A percentile compares a stretch with the other conserved stretches of the same genome.
Evolutionary conservation across 2,113 vertebrate genomes (phyloP).

Genomic region (Todiramphus saurophagus): DNA sequence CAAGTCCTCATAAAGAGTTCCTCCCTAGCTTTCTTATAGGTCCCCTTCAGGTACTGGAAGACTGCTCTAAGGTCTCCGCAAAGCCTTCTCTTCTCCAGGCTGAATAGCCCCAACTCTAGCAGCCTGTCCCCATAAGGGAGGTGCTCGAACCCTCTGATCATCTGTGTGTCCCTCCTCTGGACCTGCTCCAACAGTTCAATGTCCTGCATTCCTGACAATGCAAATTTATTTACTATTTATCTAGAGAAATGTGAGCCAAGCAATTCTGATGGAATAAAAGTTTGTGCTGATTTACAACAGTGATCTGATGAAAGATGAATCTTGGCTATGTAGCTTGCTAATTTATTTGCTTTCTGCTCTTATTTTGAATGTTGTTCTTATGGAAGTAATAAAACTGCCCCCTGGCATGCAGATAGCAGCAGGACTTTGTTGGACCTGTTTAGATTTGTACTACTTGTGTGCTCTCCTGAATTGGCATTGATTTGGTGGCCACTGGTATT

Average conservation of each 20-base stretch:
- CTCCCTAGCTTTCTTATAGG: too few species aligned
- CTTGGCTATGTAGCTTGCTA: background rate
- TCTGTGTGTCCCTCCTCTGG: too few species aligned
- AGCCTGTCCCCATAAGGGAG: too few species aligned
- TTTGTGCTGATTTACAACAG: background rate
- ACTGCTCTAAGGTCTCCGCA: too few species aligned
- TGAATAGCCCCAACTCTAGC: too few species aligned
- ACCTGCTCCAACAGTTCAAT: too few species aligned
- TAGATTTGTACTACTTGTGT: background rate
- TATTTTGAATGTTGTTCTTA: background rate
- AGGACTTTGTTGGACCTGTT: background rate
- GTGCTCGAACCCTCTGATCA: too few species aligned
- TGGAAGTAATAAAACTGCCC: background rate
- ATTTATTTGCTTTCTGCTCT: background rate
- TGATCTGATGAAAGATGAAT: background rate
- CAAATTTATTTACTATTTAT: background rate
- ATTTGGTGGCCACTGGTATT: background rate
- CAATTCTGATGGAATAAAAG: background rate
- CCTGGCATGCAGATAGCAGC: background rate
- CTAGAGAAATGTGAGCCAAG: background rate
- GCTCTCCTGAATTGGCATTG: rapidly evolving
- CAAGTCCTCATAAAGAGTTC: too few species aligned
- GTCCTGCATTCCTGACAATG: background rate
- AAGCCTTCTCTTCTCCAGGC: too few species aligned
- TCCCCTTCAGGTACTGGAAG: too few species aligned